Conservation (phyloP, 2,888 invertebrate species). For the Agelastica alni region DNA sequence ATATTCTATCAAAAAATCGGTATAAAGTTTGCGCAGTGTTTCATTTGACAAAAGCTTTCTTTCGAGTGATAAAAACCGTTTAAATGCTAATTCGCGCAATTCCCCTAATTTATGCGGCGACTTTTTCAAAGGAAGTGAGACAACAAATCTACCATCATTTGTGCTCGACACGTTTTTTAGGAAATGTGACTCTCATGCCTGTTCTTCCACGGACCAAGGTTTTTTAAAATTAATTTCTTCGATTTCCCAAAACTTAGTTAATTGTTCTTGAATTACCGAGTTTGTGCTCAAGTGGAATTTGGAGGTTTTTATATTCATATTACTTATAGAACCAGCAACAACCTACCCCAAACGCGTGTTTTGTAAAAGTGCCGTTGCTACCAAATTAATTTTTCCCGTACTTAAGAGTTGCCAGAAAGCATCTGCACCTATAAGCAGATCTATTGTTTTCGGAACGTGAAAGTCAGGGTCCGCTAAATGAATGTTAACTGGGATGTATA, state of each 20-base stretch:
- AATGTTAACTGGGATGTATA: conserved; percentile 1
- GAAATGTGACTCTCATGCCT: conserved; percentile 1
- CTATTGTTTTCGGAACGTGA: conserved; percentile 12
- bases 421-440: conserved; percentile 26
- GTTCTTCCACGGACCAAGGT: background rate
- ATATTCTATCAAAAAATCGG: conserved; percentile 4
- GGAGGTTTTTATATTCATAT: no score
- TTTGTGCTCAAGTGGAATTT: background rate
- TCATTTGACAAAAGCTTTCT: background rate
- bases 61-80: background rate
- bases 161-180: background rate
- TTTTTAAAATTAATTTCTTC: background rate
- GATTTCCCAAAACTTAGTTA: conserved; percentile 25
- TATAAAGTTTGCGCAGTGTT: background rate
- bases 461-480: conserved; percentile 24
- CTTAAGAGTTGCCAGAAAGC: conserved; percentile 19
- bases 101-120: background rate
- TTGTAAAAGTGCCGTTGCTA: conserved; percentile 19
- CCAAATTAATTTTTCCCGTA: conserved; percentile 5
- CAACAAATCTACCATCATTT: background rate
- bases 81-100: background rate
- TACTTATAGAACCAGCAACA: conserved; percentile 10
- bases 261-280: conserved; percentile 13
- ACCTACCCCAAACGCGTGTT: conserved; percentile 25
- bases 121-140: background rate